A percentile compares a stretch with the other conserved stretches of the same genome.
Evolutionary conservation across 2,888 invertebrate genomes (phyloP).

Genomic region (Scaptomyza tumidula): DNA sequence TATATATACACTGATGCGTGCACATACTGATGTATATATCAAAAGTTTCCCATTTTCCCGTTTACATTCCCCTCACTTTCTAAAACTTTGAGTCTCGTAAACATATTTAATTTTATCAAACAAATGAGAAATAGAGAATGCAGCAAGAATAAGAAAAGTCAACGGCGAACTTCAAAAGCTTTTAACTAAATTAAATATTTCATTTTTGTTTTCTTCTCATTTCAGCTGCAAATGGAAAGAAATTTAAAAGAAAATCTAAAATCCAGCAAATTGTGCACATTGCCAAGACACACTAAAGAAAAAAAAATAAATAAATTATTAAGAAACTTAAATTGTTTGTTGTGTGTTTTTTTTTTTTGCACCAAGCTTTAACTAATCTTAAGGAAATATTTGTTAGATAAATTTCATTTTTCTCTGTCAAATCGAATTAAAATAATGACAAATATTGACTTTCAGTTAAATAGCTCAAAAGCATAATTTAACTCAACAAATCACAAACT

Average conservation of each 20-base stretch:
- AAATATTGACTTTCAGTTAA: no score
- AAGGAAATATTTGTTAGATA: no score
- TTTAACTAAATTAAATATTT: conserved; percentile 75
- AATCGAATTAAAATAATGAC: no score
- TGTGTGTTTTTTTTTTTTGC: background rate
- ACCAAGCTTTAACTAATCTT: background rate
- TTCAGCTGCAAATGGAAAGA: background rate
- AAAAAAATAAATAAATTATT: background rate
- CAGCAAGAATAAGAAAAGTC: conserved; percentile 26
- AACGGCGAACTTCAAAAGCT: conserved; percentile 65
- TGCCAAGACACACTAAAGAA: background rate
- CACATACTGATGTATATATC: conserved; percentile 20
- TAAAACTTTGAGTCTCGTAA: conserved; percentile 40
- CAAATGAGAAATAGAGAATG: conserved; percentile 30
- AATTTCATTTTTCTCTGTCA: no score
- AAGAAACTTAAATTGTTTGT: background rate
- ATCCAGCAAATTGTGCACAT: conserved; percentile 18
- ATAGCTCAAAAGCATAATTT: no score
- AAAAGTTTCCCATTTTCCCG: conserved; percentile 61
- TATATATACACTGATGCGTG: background rate
- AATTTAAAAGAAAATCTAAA: conserved; percentile 9
- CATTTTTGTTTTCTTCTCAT: conserved; percentile 43
- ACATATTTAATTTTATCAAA: conserved; percentile 74
- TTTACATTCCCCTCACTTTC: conserved; percentile 29
- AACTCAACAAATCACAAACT: no score